phyloP scores from a whole-genome alignment of 2,888 invertebrate species.

The Apotomis capreana region DNA sequence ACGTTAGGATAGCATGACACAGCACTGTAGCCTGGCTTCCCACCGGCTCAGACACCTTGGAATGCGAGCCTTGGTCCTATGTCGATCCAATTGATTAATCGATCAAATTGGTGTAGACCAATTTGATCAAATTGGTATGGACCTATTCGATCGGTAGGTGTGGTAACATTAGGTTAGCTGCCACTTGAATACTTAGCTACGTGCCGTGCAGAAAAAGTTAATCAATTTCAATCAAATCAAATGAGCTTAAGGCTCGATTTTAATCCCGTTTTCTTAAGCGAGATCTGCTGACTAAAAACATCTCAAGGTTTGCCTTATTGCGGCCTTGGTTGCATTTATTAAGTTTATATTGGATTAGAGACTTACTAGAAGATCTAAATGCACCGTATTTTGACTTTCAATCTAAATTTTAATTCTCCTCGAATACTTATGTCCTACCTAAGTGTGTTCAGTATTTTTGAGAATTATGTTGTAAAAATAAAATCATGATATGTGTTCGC shows the following conservation, averaged over 20 bases:
- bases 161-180: constrained; percentile 32
- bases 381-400: too few species aligned
- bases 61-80: constrained; percentile 37
- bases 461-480: too few species aligned
- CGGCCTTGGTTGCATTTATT: too few species aligned
- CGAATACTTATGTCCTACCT: too few species aligned
- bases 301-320: neutral
- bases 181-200: constrained; percentile 27
- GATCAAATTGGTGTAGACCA: too few species aligned
- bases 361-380: too few species aligned
- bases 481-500: too few species aligned
- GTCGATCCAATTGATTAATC: neutral
- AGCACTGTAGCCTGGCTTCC: constrained; percentile 44
- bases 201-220: constrained; percentile 14
- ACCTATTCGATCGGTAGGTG: neutral
- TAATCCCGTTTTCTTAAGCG: neutral
- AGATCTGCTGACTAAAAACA: too few species aligned
- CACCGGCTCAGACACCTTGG: constrained; percentile 41
- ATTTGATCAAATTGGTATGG: too few species aligned
- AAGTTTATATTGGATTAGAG: too few species aligned
- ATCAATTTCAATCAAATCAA: neutral
- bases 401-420: too few species aligned
- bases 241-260: neutral
- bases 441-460: too few species aligned
- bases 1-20: constrained; percentile 44